A percentile compares a stretch with the other conserved stretches of the same genome.
Conservation (phyloP, 2,888 invertebrate genomes). For the Tyria jacobaeae region DNA sequence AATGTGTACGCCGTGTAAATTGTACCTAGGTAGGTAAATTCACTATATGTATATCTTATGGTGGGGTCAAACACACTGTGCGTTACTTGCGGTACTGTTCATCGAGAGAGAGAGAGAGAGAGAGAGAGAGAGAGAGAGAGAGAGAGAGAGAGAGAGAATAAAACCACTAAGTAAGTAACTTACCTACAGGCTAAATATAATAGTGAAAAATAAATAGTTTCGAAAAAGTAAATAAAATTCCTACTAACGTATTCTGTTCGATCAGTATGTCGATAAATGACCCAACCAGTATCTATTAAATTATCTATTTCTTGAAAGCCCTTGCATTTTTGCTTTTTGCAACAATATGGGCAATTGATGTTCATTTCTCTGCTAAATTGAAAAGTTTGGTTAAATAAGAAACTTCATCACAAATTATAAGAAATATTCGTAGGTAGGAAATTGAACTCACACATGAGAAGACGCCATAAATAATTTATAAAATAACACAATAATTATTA, state of each 20-base stretch:
- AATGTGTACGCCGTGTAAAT: too few species aligned
- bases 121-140: too few species aligned
- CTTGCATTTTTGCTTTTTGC: constrained; percentile 6
- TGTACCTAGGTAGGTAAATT: too few species aligned
- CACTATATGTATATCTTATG: too few species aligned
- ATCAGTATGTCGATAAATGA: constrained; percentile 54
- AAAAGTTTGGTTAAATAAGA: background rate
- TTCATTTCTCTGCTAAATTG: constrained; percentile 24
- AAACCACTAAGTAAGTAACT: too few species aligned
- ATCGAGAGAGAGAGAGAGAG: too few species aligned
- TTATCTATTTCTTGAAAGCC: constrained; percentile 54
- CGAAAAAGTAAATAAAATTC: background rate
- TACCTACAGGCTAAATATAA: background rate
- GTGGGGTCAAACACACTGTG: too few species aligned
- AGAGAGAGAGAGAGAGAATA: too few species aligned
- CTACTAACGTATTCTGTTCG: constrained; percentile 4
- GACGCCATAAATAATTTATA: constrained; percentile 5
- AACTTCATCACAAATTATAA: too few species aligned
- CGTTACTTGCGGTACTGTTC: too few species aligned
- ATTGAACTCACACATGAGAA: constrained; percentile 3
- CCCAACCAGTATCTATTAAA: constrained; percentile 55
- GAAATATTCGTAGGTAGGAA: background rate
- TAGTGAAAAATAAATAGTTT: background rate
- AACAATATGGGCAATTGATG: constrained; percentile 26
- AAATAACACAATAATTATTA: background rate